A percentile compares a stretch with the other conserved stretches of the same genome.
phyloP scores from a whole-genome alignment of 2,888 invertebrate species.

The Agrotis puta region DNA sequence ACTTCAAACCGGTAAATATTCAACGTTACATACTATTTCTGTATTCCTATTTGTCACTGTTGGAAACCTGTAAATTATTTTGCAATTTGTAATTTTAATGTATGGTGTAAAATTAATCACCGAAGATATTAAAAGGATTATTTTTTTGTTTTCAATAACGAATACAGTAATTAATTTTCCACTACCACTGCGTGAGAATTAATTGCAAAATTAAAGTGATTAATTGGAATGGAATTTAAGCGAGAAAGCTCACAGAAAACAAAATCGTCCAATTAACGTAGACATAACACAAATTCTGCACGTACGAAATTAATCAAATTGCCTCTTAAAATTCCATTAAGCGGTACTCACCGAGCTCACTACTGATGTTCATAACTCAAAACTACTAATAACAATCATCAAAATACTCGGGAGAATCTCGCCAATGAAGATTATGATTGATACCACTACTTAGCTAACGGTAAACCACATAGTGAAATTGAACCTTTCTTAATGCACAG shows the following conservation, averaged over 20 bases:
- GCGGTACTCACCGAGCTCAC: slow-evolving; percentile 66
- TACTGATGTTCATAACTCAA: slow-evolving; percentile 71
- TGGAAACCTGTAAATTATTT: slow-evolving; percentile 40
- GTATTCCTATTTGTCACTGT: slow-evolving; percentile 44
- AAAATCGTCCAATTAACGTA: slow-evolving; percentile 55
- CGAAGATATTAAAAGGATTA: slow-evolving; percentile 5
- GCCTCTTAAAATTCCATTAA: slow-evolving; percentile 81
- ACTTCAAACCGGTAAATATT: slow-evolving; percentile 44
- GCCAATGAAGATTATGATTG: slow-evolving; percentile 82
- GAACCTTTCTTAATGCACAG: slow-evolving; percentile 71
- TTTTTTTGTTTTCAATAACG: slow-evolving; percentile 28
- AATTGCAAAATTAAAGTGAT: slow-evolving; percentile 49
- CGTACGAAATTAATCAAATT: slow-evolving; percentile 69
- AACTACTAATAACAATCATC: slow-evolving; percentile 78
- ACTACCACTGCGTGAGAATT: slow-evolving; percentile 32
- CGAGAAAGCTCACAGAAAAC: slow-evolving; percentile 44
- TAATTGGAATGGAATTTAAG: slow-evolving; percentile 48
- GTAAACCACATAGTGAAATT: slow-evolving; percentile 77
- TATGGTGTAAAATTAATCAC: slow-evolving; percentile 24
- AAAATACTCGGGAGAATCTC: slow-evolving; percentile 78
- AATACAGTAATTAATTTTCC: slow-evolving; percentile 28
- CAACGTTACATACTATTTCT: slow-evolving; percentile 44
- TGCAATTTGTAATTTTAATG: slow-evolving; percentile 27
- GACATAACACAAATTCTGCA: slow-evolving; percentile 55
- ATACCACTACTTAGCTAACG: slow-evolving; percentile 83